Evolutionary conservation across 2,888 invertebrate genomes (phyloP).

Genomic region (Drosophila peninsularis): DNA sequence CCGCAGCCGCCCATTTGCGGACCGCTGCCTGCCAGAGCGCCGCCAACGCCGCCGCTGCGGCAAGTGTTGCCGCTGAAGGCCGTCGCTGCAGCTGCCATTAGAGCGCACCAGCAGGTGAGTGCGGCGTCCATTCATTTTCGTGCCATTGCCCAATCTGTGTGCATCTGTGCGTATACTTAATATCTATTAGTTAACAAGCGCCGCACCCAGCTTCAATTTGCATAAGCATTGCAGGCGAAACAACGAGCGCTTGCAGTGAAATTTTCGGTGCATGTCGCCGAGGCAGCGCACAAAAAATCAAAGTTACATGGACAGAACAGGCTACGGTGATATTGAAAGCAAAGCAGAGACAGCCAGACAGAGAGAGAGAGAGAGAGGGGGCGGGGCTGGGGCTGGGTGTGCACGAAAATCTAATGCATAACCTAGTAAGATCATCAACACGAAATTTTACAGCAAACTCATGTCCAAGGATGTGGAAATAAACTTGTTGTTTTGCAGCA

Average conservation of each 20-base stretch:
- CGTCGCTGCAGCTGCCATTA: conserved; percentile 66
- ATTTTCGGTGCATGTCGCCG: conserved; percentile 57
- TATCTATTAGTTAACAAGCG: conserved; percentile 74
- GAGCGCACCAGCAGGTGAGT: conserved; percentile 81
- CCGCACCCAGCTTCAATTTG: conserved; percentile 73
- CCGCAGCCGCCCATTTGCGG: conserved; percentile 12
- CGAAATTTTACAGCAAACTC: conserved; percentile 81
- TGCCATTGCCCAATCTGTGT: conserved; percentile 31
- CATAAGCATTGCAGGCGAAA: conserved; percentile 78
- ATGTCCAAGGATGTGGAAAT: conserved; percentile 80
- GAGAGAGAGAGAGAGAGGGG: neutral
- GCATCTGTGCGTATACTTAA: conserved; percentile 65
- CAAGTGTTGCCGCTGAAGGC: conserved; percentile 65
- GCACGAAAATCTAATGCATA: conserved; percentile 78
- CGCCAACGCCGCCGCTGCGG: conserved; percentile 23
- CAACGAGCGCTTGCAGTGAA: conserved; percentile 34
- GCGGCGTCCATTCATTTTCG: neutral
- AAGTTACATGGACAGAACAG: conserved; percentile 61
- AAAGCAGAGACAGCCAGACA: neutral
- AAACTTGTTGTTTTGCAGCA: conserved; percentile 73
- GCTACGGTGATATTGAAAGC: conserved; percentile 30
- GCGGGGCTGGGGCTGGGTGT: conserved; percentile 17
- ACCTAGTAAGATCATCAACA: conserved; percentile 82
- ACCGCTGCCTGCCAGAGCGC: conserved; percentile 1
- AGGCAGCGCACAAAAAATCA: conserved; percentile 75